Base-by-base conservation (phyloP, 37 sponge, comb jelly and placozoan genomes). In the Geodia barretti region DNA sequence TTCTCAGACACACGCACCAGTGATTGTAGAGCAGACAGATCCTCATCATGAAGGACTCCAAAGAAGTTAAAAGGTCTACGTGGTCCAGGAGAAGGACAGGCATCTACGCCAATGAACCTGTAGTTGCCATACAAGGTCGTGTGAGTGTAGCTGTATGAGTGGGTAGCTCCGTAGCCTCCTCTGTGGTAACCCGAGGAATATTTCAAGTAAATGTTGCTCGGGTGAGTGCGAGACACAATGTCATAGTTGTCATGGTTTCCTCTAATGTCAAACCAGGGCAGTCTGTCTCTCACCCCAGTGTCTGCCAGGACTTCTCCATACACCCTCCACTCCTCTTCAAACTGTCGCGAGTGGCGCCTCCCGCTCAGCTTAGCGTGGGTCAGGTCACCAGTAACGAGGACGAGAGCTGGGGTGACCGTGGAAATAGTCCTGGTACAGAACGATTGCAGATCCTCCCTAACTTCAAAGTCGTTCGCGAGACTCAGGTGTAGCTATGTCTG, bases 401-500 rank as follows among this genome's bases (percentile, higher is more conserved):
- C 75, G 38, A 93, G 73, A 23, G 84, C 86, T 8, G 85, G 91
- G 29, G 37, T 24, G 9, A 89, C 36, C n/a, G 72, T 30, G 17
- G 28, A 23, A 3, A 83, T 39, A 21, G 64, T 84, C 1, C 70
- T 62, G 3, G 39, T 36, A 67, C 91, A 88, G 33, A 84, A 85
- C 25, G 41, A 47, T 0, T 4, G 14, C 60, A 84, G 43, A 47
- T 60, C 65, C 1, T 73, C 29, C 0, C 68, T 36, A 70, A 82
- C 68, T 29, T 73, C 70, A 39, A 71, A 25, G 24, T 74, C 74
- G 39, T 74, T 31, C 34, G 66, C 66, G 28, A 47, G 1, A 59
- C 92, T 93, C 28, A 96, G 62, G 60, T 96, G 97, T 29, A n/a
- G n/a, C n/a, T n/a, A 96, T 78, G 78, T 96, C 97, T 0, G 97